Evolutionary conservation across 1,140 invertebrate species (phyloP), one percentile per base, ranked within the genome.

Genomic region (Platyura marginata): DNA sequence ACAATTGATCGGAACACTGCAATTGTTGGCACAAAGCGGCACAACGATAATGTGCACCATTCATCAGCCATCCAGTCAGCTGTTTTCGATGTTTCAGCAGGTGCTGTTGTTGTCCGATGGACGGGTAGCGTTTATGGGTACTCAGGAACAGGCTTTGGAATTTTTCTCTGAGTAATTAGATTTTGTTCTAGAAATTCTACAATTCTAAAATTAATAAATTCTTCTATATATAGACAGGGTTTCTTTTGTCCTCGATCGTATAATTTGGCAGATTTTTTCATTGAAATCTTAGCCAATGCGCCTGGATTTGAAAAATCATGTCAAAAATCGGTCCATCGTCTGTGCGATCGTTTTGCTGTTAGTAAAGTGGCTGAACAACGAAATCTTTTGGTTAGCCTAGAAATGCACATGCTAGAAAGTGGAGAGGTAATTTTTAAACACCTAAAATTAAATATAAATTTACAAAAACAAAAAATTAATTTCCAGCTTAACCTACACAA

Each of bases 1-100:
- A 49, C 87, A 85, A 57, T 63, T 96, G 35, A 74, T 96, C n/a
- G 63, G 67, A 2, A 73, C 82, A 49, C 68, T 90, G 55, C 74
- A 74, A 33, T 62, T 65, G 20, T 72, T 80, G 54, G 72, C 77
- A 1, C 57, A 65, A 13, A 58, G 66, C 42, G 82, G 85, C 16
- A 81, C 84, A 52, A 94, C 90, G 0, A 80, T 98, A 2, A 63
- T 98, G 18, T 92, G 88, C 54, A 95, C 92, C 11, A 96, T 98
- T 49, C 93, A 98, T 63, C 94, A 97, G 61, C 93, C 94, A 0
- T 91, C 86, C n/a, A 90, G 85, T 0, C 81, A 91, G 50, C 69
- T 96, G 22, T 94, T 91, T 54, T 74, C 77, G 2, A 69, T 87
- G 59, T 97, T 97, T 59, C 77, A 91, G 53, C 77, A 81, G 47